Conservation (phyloP, 1,140 invertebrate genomes). For the Ericerus pela region DNA sequence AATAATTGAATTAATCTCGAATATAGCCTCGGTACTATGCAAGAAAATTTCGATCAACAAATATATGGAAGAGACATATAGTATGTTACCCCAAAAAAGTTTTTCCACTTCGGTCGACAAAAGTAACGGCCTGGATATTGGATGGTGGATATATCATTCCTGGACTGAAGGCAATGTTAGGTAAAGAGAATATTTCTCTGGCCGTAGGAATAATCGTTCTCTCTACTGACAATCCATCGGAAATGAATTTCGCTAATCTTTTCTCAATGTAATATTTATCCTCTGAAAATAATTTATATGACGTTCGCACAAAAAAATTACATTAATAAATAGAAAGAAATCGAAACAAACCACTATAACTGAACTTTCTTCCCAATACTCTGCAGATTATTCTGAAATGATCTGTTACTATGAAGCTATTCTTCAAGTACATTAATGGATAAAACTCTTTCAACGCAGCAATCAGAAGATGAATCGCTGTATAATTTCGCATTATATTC, state of each 20-base stretch:
- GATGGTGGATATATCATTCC: background rate
- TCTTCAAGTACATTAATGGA: background rate
- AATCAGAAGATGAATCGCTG: background rate
- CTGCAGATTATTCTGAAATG: background rate
- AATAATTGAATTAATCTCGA: no score
- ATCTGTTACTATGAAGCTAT: background rate
- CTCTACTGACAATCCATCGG: background rate
- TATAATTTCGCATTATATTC: background rate
- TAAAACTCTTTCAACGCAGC: background rate
- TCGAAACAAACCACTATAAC: no score
- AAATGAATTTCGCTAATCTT: background rate
- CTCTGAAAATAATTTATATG: no score
- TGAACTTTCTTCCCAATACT: no score
- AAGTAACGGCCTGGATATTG: background rate
- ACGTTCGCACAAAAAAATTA: background rate
- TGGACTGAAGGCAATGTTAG: background rate
- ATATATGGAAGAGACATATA: no score
- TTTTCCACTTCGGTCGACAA: background rate
- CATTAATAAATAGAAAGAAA: background rate
- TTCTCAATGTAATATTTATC: background rate
- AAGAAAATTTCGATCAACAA: no score
- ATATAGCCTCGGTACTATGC: no score
- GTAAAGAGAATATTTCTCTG: background rate
- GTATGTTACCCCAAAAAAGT: background rate
- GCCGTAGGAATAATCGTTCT: background rate